Percentiles rank a stretch among this genome's conserved stretches.
These are phyloP conservation scores for Strongylocentrotus purpuratus DNA, from an alignment of 35 echinoderm and acorn worm species.

Conservation along the genomic window DNA sequence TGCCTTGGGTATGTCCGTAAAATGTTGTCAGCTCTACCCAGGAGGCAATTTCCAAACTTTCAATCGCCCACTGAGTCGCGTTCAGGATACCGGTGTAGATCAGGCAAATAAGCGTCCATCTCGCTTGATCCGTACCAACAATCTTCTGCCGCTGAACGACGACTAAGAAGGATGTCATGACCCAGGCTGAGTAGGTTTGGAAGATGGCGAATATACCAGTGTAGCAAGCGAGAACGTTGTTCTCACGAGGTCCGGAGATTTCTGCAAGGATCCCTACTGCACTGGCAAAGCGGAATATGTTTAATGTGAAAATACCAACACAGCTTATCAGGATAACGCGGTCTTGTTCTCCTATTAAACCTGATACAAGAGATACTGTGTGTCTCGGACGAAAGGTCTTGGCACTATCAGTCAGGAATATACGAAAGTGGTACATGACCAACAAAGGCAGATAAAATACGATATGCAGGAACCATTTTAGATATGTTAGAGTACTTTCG, in stretches of 20 bases:
- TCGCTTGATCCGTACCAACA: not conserved
- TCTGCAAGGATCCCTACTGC: not conserved
- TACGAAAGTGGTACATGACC: not conserved
- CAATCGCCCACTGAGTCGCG: not conserved
- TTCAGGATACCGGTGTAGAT: not conserved
- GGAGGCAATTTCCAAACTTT: not conserved
- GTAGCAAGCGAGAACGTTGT: not conserved
- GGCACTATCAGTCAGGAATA: not conserved
- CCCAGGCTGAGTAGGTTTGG: not conserved
- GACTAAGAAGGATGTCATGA: not conserved
- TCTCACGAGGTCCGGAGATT: not conserved
- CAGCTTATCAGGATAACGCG: not conserved
- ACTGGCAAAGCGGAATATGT: not conserved
- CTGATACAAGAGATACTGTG: not conserved
- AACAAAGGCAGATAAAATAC: not conserved
- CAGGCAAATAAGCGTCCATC: not conserved
- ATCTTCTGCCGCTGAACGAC: slow-evolving; percentile 16
- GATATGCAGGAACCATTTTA: not conserved
- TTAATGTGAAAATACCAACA: not conserved
- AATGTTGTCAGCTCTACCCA: not conserved
- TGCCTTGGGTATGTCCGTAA: not conserved
- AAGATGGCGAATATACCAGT: not conserved
- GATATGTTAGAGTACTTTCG: not conserved
- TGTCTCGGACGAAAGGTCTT: not conserved
- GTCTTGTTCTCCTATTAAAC: not conserved